Conservation (phyloP, 2,888 invertebrate species). For the Cremastinae sp. region DNA sequence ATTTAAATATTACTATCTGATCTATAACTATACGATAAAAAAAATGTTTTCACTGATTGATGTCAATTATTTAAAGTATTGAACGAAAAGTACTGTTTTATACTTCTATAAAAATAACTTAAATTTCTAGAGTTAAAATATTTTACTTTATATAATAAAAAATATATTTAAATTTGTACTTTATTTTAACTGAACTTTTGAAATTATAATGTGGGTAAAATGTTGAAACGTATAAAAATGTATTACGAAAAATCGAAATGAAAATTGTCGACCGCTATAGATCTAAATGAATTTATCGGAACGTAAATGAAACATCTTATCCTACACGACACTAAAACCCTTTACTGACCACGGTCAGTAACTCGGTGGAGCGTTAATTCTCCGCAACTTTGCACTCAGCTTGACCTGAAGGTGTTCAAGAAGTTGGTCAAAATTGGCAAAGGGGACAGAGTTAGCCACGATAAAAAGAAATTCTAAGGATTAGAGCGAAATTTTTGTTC, state of each 20-base stretch:
- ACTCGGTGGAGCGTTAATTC: conserved; percentile 29
- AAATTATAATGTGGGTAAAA: background rate
- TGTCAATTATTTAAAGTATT: too few relatives aligned
- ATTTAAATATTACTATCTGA: too few relatives aligned
- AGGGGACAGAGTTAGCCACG: conserved; percentile 13
- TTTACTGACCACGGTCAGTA: conserved; percentile 20
- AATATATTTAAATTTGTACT: too few relatives aligned
- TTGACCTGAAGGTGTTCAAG: conserved; percentile 3
- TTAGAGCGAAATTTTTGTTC: background rate
- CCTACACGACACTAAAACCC: conserved; percentile 10
- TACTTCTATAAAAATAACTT: too few relatives aligned
- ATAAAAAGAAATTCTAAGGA: background rate
- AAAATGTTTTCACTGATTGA: too few relatives aligned
- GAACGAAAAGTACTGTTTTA: too few relatives aligned
- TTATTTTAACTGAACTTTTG: too few relatives aligned
- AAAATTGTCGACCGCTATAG: background rate
- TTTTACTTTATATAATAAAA: too few relatives aligned
- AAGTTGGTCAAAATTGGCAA: conserved; percentile 12
- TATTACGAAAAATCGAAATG: background rate
- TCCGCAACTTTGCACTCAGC: conserved; percentile 40
- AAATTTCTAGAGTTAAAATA: too few relatives aligned
- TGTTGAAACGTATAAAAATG: background rate
- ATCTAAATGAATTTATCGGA: background rate
- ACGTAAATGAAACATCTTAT: conserved; percentile 4
- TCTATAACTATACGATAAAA: too few relatives aligned